These are phyloP conservation scores for Poliocrania exsul DNA, from an alignment of 2,797 vertebrate genomes.

Conservation along the genomic window DNA sequence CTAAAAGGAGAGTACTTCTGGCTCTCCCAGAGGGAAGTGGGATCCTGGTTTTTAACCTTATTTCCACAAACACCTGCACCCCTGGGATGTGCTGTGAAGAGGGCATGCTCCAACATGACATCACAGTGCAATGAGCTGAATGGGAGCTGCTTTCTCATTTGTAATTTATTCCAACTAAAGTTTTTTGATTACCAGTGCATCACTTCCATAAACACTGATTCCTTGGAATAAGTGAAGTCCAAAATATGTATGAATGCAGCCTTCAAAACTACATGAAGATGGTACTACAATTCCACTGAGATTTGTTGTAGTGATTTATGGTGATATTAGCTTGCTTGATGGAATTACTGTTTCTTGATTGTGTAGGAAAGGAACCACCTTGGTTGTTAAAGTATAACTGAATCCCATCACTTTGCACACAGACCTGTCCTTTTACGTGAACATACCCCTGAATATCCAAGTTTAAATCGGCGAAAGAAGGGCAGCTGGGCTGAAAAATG, in stretches of 20 bases:
- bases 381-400: neutral
- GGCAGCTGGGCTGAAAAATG: neutral
- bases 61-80: accelerated
- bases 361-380: neutral
- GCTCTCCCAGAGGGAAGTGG: neutral
- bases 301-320: neutral
- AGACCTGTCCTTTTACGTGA: neutral
- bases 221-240: neutral
- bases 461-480: neutral
- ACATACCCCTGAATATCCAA: accelerated
- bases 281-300: neutral
- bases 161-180: neutral
- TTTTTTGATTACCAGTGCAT: neutral
- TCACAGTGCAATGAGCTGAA: neutral
- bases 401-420: neutral
- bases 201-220: neutral
- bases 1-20: neutral
- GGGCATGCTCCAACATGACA: neutral
- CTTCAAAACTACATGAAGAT: neutral
- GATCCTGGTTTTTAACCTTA: neutral
- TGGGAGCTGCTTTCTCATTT: neutral
- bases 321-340: neutral
- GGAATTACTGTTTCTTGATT: neutral
- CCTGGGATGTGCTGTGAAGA: accelerated
- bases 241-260: neutral